Evolutionary conservation across 2,113 vertebrate genomes (phyloP).

Genomic region (Leptosomus discolor): DNA sequence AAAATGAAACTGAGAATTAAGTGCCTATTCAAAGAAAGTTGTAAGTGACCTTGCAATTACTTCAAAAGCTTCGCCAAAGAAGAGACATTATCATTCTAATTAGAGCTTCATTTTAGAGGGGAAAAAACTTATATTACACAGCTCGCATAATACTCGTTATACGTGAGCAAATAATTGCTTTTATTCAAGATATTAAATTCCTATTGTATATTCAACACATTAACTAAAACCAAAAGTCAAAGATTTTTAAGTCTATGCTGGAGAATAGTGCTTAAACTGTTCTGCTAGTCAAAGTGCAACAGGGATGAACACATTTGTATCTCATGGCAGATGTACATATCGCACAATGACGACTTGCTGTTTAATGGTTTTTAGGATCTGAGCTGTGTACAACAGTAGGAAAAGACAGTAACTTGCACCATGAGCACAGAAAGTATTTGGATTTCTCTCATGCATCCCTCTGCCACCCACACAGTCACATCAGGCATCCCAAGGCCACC

Average conservation of each 20-base stretch:
- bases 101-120: not conserved
- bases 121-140: not conserved
- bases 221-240: not conserved
- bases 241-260: not conserved
- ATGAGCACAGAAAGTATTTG: not conserved
- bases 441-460: not conserved
- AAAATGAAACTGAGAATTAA: not conserved
- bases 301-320: fast-evolving
- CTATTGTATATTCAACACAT: not conserved
- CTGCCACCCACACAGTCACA: not conserved
- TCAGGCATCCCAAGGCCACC: not conserved
- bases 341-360: not conserved
- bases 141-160: not conserved
- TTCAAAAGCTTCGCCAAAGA: conserved; percentile 5
- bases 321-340: fast-evolving
- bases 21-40: not conserved
- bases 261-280: not conserved
- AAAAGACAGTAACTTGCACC: not conserved
- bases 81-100: conserved; percentile 3
- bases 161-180: not conserved
- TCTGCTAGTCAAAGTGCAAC: not conserved
- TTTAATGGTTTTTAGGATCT: not conserved
- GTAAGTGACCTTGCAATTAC: not conserved
- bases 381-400: not conserved
- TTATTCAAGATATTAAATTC: not conserved